phyloP scores from a whole-genome alignment of 2,888 invertebrate species.

The Scelioninae gen. 1 region DNA sequence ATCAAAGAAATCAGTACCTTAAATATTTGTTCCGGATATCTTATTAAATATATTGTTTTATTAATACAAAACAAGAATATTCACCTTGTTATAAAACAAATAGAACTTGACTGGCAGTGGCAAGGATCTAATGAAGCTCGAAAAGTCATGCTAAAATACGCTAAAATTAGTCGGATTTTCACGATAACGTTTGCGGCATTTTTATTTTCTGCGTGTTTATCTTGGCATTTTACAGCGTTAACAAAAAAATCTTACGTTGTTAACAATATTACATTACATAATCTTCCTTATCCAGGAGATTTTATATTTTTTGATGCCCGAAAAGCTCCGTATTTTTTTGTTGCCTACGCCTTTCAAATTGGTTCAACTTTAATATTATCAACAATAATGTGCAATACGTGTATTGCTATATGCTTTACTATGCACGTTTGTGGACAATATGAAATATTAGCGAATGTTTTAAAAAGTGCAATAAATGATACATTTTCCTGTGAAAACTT shows the following conservation, averaged over 20 bases:
- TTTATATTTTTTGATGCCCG: constrained; percentile 30
- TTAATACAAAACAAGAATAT: constrained; percentile 22
- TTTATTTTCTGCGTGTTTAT: constrained; percentile 18
- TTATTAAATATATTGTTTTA: constrained; percentile 34
- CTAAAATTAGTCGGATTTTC: constrained; percentile 26
- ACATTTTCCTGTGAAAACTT: background rate
- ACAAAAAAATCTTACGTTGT: background rate
- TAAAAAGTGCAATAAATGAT: constrained; percentile 14
- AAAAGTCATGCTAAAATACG: constrained; percentile 42
- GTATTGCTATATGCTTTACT: constrained; percentile 38
- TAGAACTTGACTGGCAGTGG: constrained; percentile 39
- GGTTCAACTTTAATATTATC: constrained; percentile 6
- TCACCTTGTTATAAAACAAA: constrained; percentile 24
- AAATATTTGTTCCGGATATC: constrained; percentile 33
- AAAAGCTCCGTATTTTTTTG: constrained; percentile 11
- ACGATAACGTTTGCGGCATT: constrained; percentile 16
- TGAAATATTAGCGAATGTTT: constrained; percentile 20
- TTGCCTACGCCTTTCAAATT: constrained; percentile 18
- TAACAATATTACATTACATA: constrained; percentile 22
- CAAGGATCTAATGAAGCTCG: constrained; percentile 11
- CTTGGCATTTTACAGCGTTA: constrained; percentile 36
- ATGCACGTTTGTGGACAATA: constrained; percentile 47
- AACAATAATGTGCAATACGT: constrained; percentile 37
- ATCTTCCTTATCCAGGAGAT: constrained; percentile 44
- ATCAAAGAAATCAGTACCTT: constrained; percentile 19